phyloP scores from a whole-genome alignment of 2,888 invertebrate genomes.

The Erannis defoliaria region DNA sequence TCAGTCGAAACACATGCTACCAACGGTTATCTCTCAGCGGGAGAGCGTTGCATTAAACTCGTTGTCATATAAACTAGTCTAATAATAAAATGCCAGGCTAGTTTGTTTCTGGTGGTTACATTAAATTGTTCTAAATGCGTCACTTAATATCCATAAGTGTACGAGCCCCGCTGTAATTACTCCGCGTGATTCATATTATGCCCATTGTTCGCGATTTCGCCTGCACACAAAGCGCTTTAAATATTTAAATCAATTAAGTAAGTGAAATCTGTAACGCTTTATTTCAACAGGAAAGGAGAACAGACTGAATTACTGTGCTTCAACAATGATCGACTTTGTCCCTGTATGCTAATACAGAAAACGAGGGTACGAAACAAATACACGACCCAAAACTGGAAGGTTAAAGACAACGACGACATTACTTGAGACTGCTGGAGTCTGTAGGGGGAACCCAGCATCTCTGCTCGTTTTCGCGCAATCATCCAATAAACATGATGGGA shows the following conservation, averaged over 20 bases:
- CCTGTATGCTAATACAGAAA: constrained; percentile 32
- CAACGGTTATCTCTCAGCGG: constrained; percentile 68
- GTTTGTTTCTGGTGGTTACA: constrained; percentile 34
- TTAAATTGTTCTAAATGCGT: constrained; percentile 59
- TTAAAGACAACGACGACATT: constrained; percentile 71
- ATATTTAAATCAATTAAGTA: constrained; percentile 44
- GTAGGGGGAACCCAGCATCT: constrained; percentile 75
- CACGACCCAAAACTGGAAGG: constrained; percentile 58
- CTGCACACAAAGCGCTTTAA: constrained; percentile 49
- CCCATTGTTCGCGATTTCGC: constrained; percentile 64
- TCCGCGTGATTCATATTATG: constrained; percentile 66
- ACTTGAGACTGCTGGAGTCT: constrained; percentile 67
- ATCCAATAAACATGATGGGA: constrained; percentile 84
- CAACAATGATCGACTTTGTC: constrained; percentile 31
- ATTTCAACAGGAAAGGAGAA: constrained; percentile 38
- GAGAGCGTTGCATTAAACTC: constrained; percentile 64
- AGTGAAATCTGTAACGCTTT: constrained; percentile 43
- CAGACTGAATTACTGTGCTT: constrained; percentile 25
- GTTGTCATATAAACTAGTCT: constrained; percentile 54
- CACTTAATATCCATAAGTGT: constrained; percentile 62
- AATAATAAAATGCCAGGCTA: constrained; percentile 45
- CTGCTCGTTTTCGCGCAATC: constrained; percentile 83
- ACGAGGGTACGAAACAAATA: constrained; percentile 35
- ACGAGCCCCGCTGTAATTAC: constrained; percentile 56
- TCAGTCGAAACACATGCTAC: constrained; percentile 43